Evolutionary conservation across 1,140 invertebrate species (phyloP).

Genomic region (Lordiphosa stackelbergi): DNA sequence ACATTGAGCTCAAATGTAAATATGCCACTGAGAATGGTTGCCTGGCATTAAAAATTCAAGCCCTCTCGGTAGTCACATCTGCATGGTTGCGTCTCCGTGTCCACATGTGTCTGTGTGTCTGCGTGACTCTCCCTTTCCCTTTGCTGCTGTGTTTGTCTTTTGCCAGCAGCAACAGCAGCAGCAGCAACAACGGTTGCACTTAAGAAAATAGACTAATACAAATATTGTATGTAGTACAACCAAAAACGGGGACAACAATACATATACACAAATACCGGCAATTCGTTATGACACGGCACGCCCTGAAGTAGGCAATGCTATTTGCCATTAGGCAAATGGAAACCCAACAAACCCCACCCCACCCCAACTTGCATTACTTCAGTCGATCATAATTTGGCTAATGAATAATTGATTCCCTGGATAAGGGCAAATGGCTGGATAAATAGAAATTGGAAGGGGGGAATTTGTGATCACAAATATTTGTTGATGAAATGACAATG

Average conservation of each 20-base stretch:
- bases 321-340: conserved; percentile 8
- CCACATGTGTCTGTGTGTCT: conserved; percentile 36
- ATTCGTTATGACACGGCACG: conserved; percentile 9
- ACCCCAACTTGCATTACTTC: conserved; percentile 1
- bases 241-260: conserved; percentile 1
- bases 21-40: conserved; percentile 62
- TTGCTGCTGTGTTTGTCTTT: conserved; percentile 50
- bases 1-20: conserved; percentile 75
- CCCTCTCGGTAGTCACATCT: conserved; percentile 58
- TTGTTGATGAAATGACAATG: no score
- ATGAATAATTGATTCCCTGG: conserved; percentile 7
- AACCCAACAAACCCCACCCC: not conserved
- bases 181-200: conserved; percentile 50
- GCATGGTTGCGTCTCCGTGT: conserved; percentile 19
- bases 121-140: conserved; percentile 48
- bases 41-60: conserved; percentile 73
- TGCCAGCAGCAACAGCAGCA: conserved; percentile 24
- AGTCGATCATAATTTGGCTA: conserved; percentile 10
- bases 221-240: conserved; percentile 24
- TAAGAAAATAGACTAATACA: conserved; percentile 60
- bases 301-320: conserved; percentile 1
- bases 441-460: not conserved
- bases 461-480: no score
- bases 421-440: not conserved
- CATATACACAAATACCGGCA: conserved; percentile 2